A percentile compares a stretch with the other conserved stretches of the same genome.
Conservation (phyloP, 2,888 invertebrate genomes). For the Drosophila longiperda region DNA sequence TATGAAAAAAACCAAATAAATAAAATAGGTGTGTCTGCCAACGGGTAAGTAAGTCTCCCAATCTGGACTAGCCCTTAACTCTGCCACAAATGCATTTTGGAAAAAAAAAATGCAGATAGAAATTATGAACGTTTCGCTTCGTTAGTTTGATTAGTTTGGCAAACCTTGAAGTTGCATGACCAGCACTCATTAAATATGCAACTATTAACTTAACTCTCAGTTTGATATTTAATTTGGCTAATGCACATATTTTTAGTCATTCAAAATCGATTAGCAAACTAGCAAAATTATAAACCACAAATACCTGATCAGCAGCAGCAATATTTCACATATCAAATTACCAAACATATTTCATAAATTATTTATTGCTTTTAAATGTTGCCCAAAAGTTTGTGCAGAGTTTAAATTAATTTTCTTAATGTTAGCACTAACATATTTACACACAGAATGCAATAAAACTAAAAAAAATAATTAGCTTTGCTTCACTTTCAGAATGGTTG, state of each 20-base stretch:
- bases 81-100: slow-evolving; percentile 58
- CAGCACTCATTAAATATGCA: slow-evolving; percentile 40
- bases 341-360: slow-evolving; percentile 21
- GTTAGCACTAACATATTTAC: background rate
- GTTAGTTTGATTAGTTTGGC: slow-evolving; percentile 24
- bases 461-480: background rate
- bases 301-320: background rate
- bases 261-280: slow-evolving; percentile 16
- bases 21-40: slow-evolving; percentile 57
- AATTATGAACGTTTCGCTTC: slow-evolving; percentile 19
- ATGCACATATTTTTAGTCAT: slow-evolving; percentile 30
- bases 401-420: slow-evolving; percentile 43
- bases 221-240: slow-evolving; percentile 46
- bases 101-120: slow-evolving; percentile 54
- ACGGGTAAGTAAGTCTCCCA: background rate
- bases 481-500: background rate
- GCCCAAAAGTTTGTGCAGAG: slow-evolving; percentile 33
- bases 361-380: slow-evolving; percentile 33
- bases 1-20: background rate
- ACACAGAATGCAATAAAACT: background rate
- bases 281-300: background rate
- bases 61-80: slow-evolving; percentile 26
- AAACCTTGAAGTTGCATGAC: slow-evolving; percentile 59
- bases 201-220: slow-evolving; percentile 18
- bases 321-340: slow-evolving; percentile 30